Base-by-base conservation (phyloP, 1,140 invertebrate genomes). In the Popillia japonica region DNA sequence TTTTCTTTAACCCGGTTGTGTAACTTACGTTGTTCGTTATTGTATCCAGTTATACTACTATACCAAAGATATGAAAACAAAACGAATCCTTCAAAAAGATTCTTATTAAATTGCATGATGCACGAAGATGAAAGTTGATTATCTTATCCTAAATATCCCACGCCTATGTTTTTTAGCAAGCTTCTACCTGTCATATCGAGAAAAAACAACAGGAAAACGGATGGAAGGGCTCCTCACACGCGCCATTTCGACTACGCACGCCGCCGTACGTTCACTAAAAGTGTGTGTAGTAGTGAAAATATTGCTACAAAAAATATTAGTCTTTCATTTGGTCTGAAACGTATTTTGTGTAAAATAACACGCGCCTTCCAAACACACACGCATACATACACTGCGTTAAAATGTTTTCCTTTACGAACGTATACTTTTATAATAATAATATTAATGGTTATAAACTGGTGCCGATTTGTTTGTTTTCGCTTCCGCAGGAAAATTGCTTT, bases 271-370 rank as follows among this genome's bases (percentile, higher is more conserved):
- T 68, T 68, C 27, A 34, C 61, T 68, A 68, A 68, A 81, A 78
- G 79, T 79, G 68, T 34, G 27, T 34, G 27, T 34, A 34, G 27
- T 34, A 74, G 79, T 41, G 80, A 82, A 82, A 83, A 83, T 82
- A 82, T 83, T 83, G 78, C 81, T 79, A 82, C 80, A 82, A 83
- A 83, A 83, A 83, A 83, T 83, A 83, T 83, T 83, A 81, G 81
- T 83, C 82, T 83, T 83, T 83, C 81, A 83, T 83, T 83, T 82
- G 75, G 82, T 78, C 74, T 81, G 80, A 83, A 83, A 83, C 79
- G 77, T 80, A 81, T 82, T 81, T 83, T 83, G 81, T 83, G 82
- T 83, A 81, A 82, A 83, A 83, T 78, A 83, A 83, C 81, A 83
- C 17, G 20, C 61, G 61, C 61, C 27, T 34, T 4, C 27, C 61